phyloP scores from a whole-genome alignment of 2,888 invertebrate genomes.

The Drosophila parthenogenetica region DNA sequence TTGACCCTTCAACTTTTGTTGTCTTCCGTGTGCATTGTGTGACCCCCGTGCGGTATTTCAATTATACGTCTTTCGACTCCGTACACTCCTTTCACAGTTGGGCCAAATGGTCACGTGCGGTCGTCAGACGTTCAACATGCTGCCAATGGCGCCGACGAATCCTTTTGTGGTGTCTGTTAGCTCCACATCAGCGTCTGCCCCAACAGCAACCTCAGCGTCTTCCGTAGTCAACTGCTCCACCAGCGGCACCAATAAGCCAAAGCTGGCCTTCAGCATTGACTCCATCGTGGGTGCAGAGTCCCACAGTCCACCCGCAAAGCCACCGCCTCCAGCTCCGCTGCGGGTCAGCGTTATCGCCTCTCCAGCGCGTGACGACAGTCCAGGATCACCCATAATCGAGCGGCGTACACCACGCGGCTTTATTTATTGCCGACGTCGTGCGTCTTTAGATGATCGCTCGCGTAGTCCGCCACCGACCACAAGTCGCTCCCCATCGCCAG shows the following conservation, averaged over 20 bases:
- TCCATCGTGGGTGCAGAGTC: constrained; percentile 91
- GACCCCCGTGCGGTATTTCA: constrained; percentile 50
- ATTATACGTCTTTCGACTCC: constrained; percentile 50
- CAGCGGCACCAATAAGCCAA: constrained; percentile 89
- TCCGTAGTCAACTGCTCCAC: constrained; percentile 53
- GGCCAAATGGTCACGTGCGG: constrained; percentile 85
- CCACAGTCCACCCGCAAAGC: constrained; percentile 20
- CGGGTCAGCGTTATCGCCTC: constrained; percentile 72
- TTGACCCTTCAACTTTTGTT: constrained; percentile 31
- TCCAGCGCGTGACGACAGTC: constrained; percentile 75
- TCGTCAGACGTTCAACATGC: constrained; percentile 88
- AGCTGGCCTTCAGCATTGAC: constrained; percentile 97
- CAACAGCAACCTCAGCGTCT: constrained; percentile 64
- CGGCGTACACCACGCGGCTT: constrained; percentile 72
- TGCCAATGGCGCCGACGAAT: constrained; percentile 94
- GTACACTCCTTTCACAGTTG: constrained; percentile 27
- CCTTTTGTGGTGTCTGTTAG: constrained; percentile 81
- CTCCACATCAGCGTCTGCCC: constrained; percentile 55
- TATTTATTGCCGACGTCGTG: constrained; percentile 77
- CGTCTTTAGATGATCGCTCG: constrained; percentile 69
- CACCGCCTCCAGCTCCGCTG: constrained; percentile 36
- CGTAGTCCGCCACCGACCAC: constrained; percentile 63
- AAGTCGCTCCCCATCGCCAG: constrained; percentile 63
- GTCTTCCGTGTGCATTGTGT: constrained; percentile 26
- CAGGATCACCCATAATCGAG: constrained; percentile 58